These are phyloP conservation scores for Stylophora pistillata DNA, from an alignment of 64 coral and sea anemone species.

Conservation along the genomic window DNA sequence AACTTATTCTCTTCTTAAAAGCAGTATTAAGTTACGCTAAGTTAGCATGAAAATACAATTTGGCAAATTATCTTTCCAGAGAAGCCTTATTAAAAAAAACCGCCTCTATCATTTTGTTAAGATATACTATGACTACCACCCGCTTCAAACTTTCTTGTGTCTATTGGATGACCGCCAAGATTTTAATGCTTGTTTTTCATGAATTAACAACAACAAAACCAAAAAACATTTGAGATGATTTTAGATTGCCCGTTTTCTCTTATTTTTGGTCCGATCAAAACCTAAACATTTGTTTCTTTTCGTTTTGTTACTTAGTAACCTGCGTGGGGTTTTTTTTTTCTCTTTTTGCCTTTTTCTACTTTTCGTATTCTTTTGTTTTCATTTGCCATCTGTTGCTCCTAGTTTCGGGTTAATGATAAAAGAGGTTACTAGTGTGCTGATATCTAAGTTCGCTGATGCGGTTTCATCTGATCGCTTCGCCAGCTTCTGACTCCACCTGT, in stretches of 20 bases:
- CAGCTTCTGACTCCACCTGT: neutral
- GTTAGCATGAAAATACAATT: neutral
- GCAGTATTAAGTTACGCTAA: neutral
- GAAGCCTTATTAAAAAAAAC: neutral
- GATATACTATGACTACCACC: neutral
- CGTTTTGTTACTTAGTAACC: conserved; percentile 18
- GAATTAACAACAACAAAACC: neutral
- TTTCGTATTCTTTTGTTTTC: conserved; percentile 5
- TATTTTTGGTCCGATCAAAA: neutral
- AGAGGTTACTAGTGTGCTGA: neutral
- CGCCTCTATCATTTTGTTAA: neutral
- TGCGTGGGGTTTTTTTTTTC: neutral
- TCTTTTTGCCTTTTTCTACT: conserved; percentile 3
- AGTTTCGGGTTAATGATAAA: neutral
- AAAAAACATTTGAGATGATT: neutral
- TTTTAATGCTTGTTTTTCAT: neutral
- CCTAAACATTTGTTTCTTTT: neutral
- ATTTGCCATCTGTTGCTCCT: conserved; percentile 34
- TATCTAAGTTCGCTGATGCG: neutral
- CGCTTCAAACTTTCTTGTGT: neutral
- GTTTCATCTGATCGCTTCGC: neutral
- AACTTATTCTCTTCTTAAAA: neutral
- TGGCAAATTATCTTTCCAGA: neutral
- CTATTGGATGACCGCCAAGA: neutral
- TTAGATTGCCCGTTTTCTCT: neutral